Evolutionary conservation across 2,797 vertebrate species (phyloP).

Genomic region (Siniperca scherzeri): DNA sequence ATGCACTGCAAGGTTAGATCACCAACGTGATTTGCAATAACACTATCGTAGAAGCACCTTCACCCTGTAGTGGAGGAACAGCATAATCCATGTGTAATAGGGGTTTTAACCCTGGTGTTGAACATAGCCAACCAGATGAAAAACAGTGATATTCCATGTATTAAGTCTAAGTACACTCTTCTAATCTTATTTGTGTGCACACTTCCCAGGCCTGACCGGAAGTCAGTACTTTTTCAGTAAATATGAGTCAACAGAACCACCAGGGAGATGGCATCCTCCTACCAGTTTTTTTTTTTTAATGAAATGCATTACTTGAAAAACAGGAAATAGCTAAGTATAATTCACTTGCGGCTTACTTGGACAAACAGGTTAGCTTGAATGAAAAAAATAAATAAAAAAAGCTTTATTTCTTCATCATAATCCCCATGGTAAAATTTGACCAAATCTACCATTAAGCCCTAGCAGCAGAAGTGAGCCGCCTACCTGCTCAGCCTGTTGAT

Average conservation of each 20-base stretch:
- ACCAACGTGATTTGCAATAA: background rate
- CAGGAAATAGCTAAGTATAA: background rate
- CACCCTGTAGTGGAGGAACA: background rate
- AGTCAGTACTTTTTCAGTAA: background rate
- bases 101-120: background rate
- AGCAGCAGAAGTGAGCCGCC: background rate
- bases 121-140: background rate
- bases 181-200: too few relatives aligned
- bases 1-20: background rate
- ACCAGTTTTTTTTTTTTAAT: too few relatives aligned
- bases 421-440: background rate
- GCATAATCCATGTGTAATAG: background rate
- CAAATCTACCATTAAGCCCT: background rate
- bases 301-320: background rate
- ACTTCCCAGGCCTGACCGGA: too few relatives aligned
- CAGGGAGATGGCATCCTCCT: background rate
- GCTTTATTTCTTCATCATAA: background rate
- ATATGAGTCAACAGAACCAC: background rate
- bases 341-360: background rate
- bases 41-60: background rate
- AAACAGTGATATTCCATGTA: background rate
- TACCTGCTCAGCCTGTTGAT: constrained; percentile 18
- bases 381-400: background rate
- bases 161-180: background rate
- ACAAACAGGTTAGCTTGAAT: background rate